Base-by-base conservation (phyloP, 2,797 vertebrate genomes). In the Tauraco hartlaubi region DNA sequence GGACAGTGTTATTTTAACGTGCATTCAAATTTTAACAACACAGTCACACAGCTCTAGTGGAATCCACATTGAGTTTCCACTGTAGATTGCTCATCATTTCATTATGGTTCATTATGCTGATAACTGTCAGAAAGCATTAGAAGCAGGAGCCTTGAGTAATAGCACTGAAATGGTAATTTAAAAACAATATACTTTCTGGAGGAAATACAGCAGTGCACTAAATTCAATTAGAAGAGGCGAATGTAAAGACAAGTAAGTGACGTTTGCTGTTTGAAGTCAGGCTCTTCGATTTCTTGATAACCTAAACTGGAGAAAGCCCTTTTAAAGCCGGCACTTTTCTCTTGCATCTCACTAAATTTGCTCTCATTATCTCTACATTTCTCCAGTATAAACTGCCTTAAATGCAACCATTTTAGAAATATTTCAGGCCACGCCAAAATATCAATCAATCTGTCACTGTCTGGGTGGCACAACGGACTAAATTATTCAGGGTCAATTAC, bases 71-170 rank as follows among this genome's bases (percentile, higher is more conserved):
- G 97, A 97, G 96, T 97, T 98, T 98, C 97, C 97, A 98, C 97
- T 85, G 95, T 97, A 98, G 98, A 98, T 96, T 97, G 97, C 97
- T 98, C 98, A 97, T 98, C 98, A 98, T 98, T 98, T 98, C 98
- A 98, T 98, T 98, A 98, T 67, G 95, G 97, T 96, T 98, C 98
- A 98, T 98, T 98, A 98, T 97, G 97, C 90, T 98, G 98, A 98
- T 98, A 98, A 98, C 98, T 98, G 98, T 98, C 98, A 98, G 97
- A 97, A 97, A 91, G 97, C 97, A 98, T 98, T 98, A 98, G 97
- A 96, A 97, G 94, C 55, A 66, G 96, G 86, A 96, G 93, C 95
- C 97, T 91, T 98, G 98, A 98, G 98, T 98, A 98, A 98, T 97
- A 98, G 97, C 97, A 97, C 97, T 96, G 97, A 98, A 98, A 98